Base-by-base conservation (phyloP, 1,140 invertebrate species). In the Cephus cinctus region DNA sequence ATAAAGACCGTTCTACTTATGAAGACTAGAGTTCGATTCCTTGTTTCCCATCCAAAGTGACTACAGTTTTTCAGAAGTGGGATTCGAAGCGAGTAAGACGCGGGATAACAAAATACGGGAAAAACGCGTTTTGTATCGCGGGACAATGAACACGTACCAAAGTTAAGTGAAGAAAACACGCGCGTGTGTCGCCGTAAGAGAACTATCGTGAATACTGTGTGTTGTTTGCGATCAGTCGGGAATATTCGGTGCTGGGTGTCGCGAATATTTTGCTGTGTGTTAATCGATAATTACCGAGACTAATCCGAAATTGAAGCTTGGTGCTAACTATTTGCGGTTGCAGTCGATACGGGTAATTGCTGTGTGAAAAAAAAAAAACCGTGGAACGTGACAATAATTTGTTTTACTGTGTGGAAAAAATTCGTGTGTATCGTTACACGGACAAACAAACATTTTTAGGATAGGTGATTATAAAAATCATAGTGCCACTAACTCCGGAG, bases 321-420 rank as follows among this genome's bases (percentile, higher is more conserved):
- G 16, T 5, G 41, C 14, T 25, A 12, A 42, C 32, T 27, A 42
- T 42, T 25, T 14, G 12, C 18, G 18, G 31, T 25, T 27, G 21
- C 40, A 9, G 31, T 42, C 40, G 40, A 42, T 42, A 42, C 40
- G 40, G 6, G 22, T 42, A 42, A n/a, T 42, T 27, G 40, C 40
- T 42, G 20, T 25, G 40, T 25, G 40, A n/a, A 9, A 20, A 42
- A n/a, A 15, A 11, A 12, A 27, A 5, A 38, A 15, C 21, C 35
- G 35, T 38, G 4, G n/a, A n/a, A 4, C 18, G 3, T 15, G n/a
- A n/a, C n/a, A n/a, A n/a, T n/a, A n/a, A n/a, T 11, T 38, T 16
- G 6, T 15, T 38, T 38, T 38, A 19, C 22, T 42, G 21, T 42
- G 38, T 40, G 38, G n/a, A n/a, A n/a, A 40, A 9, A 40, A 15